Evolutionary conservation across 2,888 invertebrate genomes (phyloP).

Genomic region (Trissolcus brochymenae): DNA sequence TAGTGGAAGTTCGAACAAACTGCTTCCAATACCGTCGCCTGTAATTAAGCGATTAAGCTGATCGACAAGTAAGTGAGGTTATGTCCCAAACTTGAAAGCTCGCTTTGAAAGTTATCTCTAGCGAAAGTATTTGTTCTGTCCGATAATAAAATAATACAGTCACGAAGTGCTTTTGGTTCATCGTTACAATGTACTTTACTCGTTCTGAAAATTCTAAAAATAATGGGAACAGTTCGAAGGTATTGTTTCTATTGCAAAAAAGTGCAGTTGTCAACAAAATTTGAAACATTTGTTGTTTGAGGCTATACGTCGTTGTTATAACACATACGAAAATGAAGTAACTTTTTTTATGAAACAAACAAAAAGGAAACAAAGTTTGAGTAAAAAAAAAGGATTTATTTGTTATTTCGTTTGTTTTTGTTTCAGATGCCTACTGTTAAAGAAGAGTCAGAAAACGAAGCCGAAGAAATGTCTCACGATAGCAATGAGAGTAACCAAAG

Average conservation of each 20-base stretch:
- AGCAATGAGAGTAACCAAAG: constrained; percentile 74
- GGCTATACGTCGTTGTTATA: background rate
- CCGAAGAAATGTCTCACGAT: constrained; percentile 75
- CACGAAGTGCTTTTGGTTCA: background rate
- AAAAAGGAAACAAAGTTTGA: background rate
- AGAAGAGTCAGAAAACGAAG: constrained; percentile 74
- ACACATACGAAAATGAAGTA: background rate
- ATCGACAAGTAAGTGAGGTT: constrained; percentile 48
- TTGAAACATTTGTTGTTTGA: background rate
- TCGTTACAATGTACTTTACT: constrained; percentile 30
- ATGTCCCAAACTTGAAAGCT: constrained; percentile 15
- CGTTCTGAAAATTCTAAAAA: constrained; percentile 33
- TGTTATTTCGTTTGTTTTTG: constrained; percentile 1
- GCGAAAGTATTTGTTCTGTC: background rate
- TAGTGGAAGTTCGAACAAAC: constrained; percentile 5
- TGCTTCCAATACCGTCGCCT: constrained; percentile 24
- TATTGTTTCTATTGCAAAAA: constrained; percentile 11
- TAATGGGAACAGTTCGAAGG: constrained; percentile 18
- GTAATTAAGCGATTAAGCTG: constrained; percentile 33
- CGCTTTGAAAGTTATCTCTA: constrained; percentile 10
- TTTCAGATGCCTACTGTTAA: constrained; percentile 73
- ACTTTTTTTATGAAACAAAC: background rate
- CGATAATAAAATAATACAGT: background rate
- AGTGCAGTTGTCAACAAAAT: background rate
- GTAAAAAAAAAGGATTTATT: background rate